Conservation (phyloP, 2,113 vertebrate species). For the Petroica traversi region DNA sequence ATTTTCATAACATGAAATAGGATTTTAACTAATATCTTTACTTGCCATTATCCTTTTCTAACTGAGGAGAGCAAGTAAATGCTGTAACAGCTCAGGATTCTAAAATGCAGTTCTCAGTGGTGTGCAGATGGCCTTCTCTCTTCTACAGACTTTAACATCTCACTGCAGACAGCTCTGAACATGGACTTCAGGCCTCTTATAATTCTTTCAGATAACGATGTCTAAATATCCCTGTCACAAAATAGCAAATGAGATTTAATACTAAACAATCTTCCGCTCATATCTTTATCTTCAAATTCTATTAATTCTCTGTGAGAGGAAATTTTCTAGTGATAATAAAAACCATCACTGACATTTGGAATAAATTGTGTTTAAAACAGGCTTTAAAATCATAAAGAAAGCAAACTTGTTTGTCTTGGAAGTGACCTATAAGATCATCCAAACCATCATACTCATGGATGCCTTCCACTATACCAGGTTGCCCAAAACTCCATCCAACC, state of each 20-base stretch:
- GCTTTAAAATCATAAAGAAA: not conserved
- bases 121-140: not conserved
- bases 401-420: not conserved
- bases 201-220: not conserved
- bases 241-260: not conserved
- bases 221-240: not conserved
- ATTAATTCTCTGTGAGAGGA: not conserved
- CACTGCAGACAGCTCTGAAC: not conserved
- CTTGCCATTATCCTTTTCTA: not conserved
- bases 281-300: not conserved
- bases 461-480: fast-evolving
- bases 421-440: not conserved
- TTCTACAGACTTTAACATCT: not conserved
- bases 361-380: not conserved
- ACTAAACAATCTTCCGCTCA: not conserved
- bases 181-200: not conserved
- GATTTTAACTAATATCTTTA: not conserved
- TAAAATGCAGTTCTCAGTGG: not conserved
- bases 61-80: not conserved
- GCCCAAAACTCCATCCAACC: not conserved
- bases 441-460: no score
- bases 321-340: not conserved
- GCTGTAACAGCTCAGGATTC: not conserved
- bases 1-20: not conserved
- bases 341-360: not conserved